Conservation (phyloP, 2,113 vertebrate genomes). For the Erythrocercus mccallii region DNA sequence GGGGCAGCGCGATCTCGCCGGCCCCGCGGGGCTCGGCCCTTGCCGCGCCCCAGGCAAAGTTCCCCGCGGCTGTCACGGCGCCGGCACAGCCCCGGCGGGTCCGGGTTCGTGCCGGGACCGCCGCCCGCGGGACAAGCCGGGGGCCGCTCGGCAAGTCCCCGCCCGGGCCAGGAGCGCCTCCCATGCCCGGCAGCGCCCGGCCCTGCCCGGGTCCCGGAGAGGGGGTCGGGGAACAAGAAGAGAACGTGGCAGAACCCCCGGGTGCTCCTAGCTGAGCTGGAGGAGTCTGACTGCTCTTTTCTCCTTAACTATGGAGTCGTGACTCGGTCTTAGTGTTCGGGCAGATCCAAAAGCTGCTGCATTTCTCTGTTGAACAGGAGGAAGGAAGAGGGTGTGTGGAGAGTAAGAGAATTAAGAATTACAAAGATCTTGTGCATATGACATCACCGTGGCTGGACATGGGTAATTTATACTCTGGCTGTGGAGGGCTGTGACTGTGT, state of each 20-base stretch:
- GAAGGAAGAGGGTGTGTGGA: constrained; percentile 58
- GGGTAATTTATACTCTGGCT: not conserved
- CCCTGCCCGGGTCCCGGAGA: not conserved
- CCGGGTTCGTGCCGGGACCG: not conserved
- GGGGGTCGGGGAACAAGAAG: fast-evolving
- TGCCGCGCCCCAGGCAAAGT: not conserved
- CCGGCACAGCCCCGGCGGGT: not conserved
- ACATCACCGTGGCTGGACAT: not conserved
- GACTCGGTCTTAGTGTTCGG: not conserved
- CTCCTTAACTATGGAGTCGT: not conserved
- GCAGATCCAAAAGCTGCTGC: not conserved
- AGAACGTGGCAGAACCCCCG: not conserved
- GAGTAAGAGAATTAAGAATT: constrained; percentile 1
- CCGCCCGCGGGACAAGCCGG: not conserved
- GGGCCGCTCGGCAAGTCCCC: not conserved
- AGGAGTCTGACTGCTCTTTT: not conserved
- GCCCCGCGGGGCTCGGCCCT: not conserved
- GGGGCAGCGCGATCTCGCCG: too few relatives aligned
- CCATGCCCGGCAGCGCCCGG: not conserved
- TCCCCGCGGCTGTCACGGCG: not conserved
- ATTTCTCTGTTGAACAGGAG: not conserved
- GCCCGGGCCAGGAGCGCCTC: not conserved
- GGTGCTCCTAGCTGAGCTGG: not conserved
- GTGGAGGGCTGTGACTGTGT: not conserved
- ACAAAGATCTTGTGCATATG: not conserved